phyloP scores from a whole-genome alignment of 2,888 invertebrate genomes.

The Apodemia mormo region DNA sequence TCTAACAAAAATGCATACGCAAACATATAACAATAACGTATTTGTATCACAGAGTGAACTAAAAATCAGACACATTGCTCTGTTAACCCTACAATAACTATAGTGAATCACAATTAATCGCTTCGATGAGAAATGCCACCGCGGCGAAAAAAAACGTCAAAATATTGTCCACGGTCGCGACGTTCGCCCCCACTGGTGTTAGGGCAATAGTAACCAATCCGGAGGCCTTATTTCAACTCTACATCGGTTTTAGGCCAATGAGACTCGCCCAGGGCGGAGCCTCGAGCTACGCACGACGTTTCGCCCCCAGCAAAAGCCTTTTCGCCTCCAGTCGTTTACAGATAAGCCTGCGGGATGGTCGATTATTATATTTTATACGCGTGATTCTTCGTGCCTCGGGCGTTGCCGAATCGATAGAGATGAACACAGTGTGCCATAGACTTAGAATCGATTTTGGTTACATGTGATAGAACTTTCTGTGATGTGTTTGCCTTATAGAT shows the following conservation, averaged over 20 bases:
- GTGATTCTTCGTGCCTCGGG: constrained; percentile 69
- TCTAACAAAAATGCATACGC: constrained; percentile 47
- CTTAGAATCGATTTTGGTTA: constrained; percentile 47
- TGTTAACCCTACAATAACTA: constrained; percentile 78
- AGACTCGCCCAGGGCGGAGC: constrained; percentile 74
- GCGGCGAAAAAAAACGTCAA: constrained; percentile 74
- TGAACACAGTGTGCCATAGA: constrained; percentile 50
- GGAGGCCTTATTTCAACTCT: constrained; percentile 55
- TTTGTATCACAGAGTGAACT: constrained; percentile 24
- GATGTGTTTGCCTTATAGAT: constrained; percentile 79
- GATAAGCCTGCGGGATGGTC: constrained; percentile 81
- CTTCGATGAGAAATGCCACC: constrained; percentile 75
- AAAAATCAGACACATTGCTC: constrained; percentile 60
- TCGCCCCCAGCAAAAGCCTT: constrained; percentile 81
- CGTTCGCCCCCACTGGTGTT: constrained; percentile 59
- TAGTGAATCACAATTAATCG: constrained; percentile 80
- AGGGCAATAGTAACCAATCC: constrained; percentile 63
- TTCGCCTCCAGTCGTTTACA: constrained; percentile 81
- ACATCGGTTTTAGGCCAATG: constrained; percentile 72
- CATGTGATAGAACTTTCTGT: constrained; percentile 68
- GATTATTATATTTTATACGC: constrained; percentile 74
- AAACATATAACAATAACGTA: constrained; percentile 31
- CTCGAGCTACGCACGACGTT: constrained; percentile 71
- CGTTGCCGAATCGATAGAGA: constrained; percentile 68
- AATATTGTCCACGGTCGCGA: constrained; percentile 66